Percentiles rank a stretch among this genome's conserved stretches.
Evolutionary conservation across 2,113 vertebrate species (phyloP).

Genomic region (Lampris megalopsis): DNA sequence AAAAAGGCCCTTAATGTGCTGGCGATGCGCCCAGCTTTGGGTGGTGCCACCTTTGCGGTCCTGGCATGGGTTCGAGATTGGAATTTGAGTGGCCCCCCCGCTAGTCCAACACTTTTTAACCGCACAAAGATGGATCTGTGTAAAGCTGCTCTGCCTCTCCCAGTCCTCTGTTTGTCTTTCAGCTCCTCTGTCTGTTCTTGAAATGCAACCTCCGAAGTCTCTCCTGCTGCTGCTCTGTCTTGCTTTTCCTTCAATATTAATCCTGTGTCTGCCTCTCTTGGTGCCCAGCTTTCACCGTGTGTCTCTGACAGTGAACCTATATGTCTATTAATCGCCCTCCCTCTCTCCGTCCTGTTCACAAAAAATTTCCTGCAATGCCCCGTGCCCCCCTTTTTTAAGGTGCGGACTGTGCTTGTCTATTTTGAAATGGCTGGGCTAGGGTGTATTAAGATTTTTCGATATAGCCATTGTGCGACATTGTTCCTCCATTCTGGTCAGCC

Average conservation of each 20-base stretch:
- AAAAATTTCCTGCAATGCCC: slow-evolving; percentile 23
- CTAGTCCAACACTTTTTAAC: slow-evolving; percentile 44
- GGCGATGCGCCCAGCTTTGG: slow-evolving; percentile 27
- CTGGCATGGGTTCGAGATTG: slow-evolving; percentile 52
- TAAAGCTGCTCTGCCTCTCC: background rate
- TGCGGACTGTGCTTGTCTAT: slow-evolving; percentile 31
- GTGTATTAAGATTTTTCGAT: slow-evolving; percentile 66
- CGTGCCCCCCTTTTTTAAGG: slow-evolving; percentile 22
- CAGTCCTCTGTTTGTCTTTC: slow-evolving; percentile 7
- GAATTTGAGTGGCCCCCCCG: slow-evolving; percentile 44
- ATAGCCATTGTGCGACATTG: slow-evolving; percentile 70
- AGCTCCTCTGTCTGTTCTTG: background rate
- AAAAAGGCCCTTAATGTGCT: slow-evolving; percentile 53
- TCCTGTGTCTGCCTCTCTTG: background rate
- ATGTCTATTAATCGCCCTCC: background rate
- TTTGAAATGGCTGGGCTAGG: slow-evolving; percentile 58
- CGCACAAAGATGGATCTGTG: slow-evolving; percentile 57
- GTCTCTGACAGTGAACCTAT: background rate
- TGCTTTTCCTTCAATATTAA: background rate
- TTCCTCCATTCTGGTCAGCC: slow-evolving; percentile 40
- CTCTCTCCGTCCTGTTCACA: slow-evolving; percentile 17
- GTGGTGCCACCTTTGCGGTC: slow-evolving; percentile 36
- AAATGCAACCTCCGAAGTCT: background rate
- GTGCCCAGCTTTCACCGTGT: background rate
- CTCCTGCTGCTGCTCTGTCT: background rate